Conservation (phyloP, 2,888 invertebrate genomes). For the Eupithecia inturbata region DNA sequence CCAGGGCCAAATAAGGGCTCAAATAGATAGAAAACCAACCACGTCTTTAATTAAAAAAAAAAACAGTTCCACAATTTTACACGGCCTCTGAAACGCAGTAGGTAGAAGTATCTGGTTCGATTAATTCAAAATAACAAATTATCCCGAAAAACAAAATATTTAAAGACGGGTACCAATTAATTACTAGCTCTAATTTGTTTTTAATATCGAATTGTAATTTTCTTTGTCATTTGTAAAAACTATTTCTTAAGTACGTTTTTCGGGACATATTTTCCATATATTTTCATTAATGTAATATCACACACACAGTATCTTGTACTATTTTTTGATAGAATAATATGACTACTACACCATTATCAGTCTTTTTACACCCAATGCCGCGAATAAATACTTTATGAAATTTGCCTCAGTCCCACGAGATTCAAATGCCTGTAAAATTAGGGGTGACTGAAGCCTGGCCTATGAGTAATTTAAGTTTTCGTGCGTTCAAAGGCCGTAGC, state of each 20-base stretch:
- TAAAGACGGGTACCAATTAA: no score
- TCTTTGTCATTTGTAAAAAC: no score
- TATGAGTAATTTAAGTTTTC: slow-evolving; percentile 22
- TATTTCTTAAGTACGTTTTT: no score
- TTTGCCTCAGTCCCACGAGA: background rate
- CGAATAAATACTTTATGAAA: background rate
- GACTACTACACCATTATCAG: background rate
- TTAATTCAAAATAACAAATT: background rate
- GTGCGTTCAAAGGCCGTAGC: slow-evolving; percentile 16
- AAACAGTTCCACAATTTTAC: background rate
- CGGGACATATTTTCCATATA: no score
- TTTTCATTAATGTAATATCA: no score
- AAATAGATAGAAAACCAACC: background rate
- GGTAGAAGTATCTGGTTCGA: background rate
- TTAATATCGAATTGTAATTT: no score
- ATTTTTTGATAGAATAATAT: background rate
- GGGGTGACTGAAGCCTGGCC: slow-evolving; percentile 1
- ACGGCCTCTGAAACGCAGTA: background rate
- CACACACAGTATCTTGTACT: background rate
- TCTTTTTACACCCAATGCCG: background rate
- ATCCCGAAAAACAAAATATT: no score
- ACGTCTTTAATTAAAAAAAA: background rate
- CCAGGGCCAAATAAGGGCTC: background rate
- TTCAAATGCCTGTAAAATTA: background rate
- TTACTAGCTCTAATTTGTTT: no score